Percentiles rank a stretch among this genome's conserved stretches.
These are phyloP conservation scores for Tanypteryx hageni DNA, from an alignment of 2,888 invertebrate genomes.

Conservation along the genomic window DNA sequence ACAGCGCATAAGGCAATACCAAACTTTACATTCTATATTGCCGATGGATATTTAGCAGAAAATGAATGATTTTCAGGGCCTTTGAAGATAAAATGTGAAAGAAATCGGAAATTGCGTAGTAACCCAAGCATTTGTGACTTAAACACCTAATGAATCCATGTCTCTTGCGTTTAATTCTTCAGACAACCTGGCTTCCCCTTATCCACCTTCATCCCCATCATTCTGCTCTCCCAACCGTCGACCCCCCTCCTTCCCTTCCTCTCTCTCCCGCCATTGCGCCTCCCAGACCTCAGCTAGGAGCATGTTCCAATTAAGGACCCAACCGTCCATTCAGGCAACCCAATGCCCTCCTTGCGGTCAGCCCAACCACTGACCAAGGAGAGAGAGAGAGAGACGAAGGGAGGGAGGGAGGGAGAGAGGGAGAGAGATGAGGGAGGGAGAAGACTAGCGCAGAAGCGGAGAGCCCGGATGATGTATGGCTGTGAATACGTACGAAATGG, in stretches of 20 bases:
- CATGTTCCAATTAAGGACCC: conserved; percentile 51
- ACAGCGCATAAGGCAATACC: too few relatives aligned
- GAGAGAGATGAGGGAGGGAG: too few relatives aligned
- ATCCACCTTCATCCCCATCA: background rate
- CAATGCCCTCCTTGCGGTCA: conserved; percentile 50
- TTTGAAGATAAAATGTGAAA: background rate
- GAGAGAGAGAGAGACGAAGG: too few relatives aligned
- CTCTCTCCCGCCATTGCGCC: background rate
- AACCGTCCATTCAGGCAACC: conserved; percentile 15
- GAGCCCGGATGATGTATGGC: conserved; percentile 41
- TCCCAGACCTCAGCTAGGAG: conserved; percentile 14
- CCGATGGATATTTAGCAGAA: background rate
- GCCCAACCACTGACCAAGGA: conserved; percentile 15
- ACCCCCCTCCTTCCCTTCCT: background rate
- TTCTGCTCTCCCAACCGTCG: background rate
- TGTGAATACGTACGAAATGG: background rate
- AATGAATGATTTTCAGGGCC: background rate
- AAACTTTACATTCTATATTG: too few relatives aligned
- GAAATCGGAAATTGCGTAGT: background rate
- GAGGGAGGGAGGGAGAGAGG: background rate
- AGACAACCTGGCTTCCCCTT: background rate
- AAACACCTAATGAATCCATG: conserved; percentile 24
- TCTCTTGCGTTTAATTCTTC: conserved; percentile 19
- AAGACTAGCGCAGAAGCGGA: too few relatives aligned
- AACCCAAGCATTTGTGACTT: background rate